Evolutionary conservation across 2,797 vertebrate genomes (phyloP), one percentile per base, ranked within the genome.

Genomic region (Menidia menidia): DNA sequence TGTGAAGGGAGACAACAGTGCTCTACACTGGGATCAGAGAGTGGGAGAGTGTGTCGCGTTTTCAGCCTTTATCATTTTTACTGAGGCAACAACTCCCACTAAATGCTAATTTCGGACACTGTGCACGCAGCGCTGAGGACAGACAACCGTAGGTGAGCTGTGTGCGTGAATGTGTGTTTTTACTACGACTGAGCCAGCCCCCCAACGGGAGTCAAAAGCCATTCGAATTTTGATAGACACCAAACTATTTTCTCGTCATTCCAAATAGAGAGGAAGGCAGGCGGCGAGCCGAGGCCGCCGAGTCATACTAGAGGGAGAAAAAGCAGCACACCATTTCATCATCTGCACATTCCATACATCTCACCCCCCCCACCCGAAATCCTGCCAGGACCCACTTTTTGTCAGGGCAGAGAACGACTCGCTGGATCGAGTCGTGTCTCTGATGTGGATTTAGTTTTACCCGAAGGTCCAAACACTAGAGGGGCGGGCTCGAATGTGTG

Each of bases 361-460:
- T 8, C 48, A 18, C n/a, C n/a, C 14, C 19, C 19, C 12, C 30
- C 50, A 9, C 3, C 13, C 18, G 11, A 60, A 75, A 62, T 77
- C 68, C 57, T 10, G 56, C 60, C 61, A 58, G 67, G 78, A 81
- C 82, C 70, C 66, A 33, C 67, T 30, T 78, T 80, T 70, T 60
- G 79, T 81, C 81, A 64, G 74, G 70, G 65, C 80, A 78, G 82
- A 77, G 78, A 11, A 14, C 25, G 70, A 66, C 90, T 95, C 30
- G 91, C 93, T 71, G 94, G 93, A 85, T 89, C 81, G 58, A 93
- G 93, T 82, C 75, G 33, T 76, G 61, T 78, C 71, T 73, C 68
- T 75, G 57, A 57, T 74, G 86, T 83, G 81, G 74, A 89, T 81
- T 78, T 73, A 63, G 75, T 83, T 88, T 85, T 64, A 70, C 55